Conservation (phyloP, 2,888 invertebrate species). For the Branchipolynoe longqiensis region DNA sequence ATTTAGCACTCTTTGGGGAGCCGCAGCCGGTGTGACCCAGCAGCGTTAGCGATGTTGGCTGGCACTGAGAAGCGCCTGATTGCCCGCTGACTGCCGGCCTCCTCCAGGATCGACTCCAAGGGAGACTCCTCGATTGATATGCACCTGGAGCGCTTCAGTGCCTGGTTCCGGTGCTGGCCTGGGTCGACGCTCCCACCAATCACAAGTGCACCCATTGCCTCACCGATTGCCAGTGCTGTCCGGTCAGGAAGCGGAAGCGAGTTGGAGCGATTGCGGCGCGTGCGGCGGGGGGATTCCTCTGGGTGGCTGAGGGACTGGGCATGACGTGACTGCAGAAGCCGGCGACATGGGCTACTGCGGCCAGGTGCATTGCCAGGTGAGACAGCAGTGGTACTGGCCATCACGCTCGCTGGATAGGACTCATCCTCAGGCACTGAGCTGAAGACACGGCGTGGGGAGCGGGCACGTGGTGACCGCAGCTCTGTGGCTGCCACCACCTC, state of each 20-base stretch:
- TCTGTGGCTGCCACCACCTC: slow-evolving; percentile 23
- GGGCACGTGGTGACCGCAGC: slow-evolving; percentile 42
- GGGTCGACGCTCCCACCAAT: slow-evolving; percentile 30
- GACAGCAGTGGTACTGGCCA: not conserved
- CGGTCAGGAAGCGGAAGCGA: slow-evolving; percentile 59
- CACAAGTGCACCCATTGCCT: slow-evolving; percentile 51
- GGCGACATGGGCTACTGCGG: slow-evolving; percentile 39
- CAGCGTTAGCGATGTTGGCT: slow-evolving; percentile 27
- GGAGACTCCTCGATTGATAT: slow-evolving; percentile 58
- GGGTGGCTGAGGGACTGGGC: slow-evolving; percentile 46
- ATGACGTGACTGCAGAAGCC: slow-evolving; percentile 43
- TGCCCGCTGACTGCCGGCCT: slow-evolving; percentile 40
- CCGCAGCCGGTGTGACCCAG: not conserved
- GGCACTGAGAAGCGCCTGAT: slow-evolving; percentile 50
- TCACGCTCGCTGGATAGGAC: not conserved
- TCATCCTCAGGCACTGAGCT: slow-evolving; percentile 54
- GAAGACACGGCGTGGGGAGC: slow-evolving; percentile 53
- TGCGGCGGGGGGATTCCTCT: slow-evolving; percentile 48
- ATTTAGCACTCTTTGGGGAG: slow-evolving; percentile 37
- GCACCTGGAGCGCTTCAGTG: slow-evolving; percentile 50
- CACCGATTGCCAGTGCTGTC: slow-evolving; percentile 36
- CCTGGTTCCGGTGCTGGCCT: slow-evolving; percentile 31
- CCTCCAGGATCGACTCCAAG: slow-evolving; percentile 57
- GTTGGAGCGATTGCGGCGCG: slow-evolving; percentile 56
- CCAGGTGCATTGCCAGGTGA: too few relatives aligned